phyloP scores from a whole-genome alignment of 1,140 invertebrate genomes.

The Solenopsis fugax region DNA sequence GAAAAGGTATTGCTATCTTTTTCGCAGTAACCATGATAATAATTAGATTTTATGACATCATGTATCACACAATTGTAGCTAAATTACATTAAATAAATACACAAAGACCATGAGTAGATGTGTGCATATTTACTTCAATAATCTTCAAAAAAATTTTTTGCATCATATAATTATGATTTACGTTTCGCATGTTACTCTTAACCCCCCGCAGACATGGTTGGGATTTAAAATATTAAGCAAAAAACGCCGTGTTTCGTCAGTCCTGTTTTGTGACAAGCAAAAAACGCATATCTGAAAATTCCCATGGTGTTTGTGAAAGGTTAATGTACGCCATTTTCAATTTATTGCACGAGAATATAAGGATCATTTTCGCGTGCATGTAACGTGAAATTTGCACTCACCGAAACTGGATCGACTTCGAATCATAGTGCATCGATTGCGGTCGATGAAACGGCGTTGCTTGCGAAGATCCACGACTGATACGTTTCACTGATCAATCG shows the following conservation, averaged over 20 bases:
- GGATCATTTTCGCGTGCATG: neutral
- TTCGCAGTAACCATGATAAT: slow-evolving; percentile 23
- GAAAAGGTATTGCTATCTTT: neutral
- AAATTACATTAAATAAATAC: slow-evolving; percentile 45
- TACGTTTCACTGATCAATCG: neutral
- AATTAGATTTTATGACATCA: slow-evolving; percentile 22
- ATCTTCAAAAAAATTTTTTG: neutral
- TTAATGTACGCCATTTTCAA: neutral
- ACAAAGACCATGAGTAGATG: neutral
- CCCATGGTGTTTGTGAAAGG: neutral
- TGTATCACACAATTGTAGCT: slow-evolving; percentile 16
- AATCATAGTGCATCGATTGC: neutral
- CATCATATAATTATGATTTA: neutral
- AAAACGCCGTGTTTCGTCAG: too few species aligned
- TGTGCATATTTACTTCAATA: neutral
- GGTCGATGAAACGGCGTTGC: neutral
- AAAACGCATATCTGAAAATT: too few species aligned
- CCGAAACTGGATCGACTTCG: neutral
- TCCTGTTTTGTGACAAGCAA: too few species aligned
- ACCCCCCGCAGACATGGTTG: too few species aligned
- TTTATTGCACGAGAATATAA: neutral
- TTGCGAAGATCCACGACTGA: too few species aligned
- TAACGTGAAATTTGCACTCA: neutral
- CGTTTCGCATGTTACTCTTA: too few species aligned
- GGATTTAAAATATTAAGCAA: too few species aligned